Evolutionary conservation across 2,888 invertebrate species (phyloP).

Genomic region (Adelphocoris suturalis): DNA sequence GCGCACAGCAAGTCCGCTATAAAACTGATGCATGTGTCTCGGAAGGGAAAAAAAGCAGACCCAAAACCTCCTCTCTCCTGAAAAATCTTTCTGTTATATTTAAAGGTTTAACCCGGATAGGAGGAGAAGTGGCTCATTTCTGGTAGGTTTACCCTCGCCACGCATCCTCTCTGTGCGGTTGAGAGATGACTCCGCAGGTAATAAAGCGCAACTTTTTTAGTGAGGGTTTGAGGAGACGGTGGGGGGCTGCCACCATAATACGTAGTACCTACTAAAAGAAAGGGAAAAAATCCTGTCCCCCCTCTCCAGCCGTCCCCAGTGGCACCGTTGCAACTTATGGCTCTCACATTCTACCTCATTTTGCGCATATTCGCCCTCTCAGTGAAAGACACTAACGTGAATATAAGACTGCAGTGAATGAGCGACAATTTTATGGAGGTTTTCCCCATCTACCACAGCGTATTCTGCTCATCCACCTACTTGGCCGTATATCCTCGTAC

Average conservation of each 20-base stretch:
- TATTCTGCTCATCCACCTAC: background rate
- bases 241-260: background rate
- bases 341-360: background rate
- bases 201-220: background rate
- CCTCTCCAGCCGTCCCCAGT: background rate
- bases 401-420: background rate
- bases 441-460: background rate
- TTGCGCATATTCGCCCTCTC: background rate
- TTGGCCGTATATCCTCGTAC: background rate
- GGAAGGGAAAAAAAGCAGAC: background rate
- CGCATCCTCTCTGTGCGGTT: background rate
- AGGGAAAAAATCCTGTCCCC: background rate
- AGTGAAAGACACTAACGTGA: background rate
- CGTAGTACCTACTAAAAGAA: background rate
- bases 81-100: background rate
- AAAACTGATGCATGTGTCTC: background rate
- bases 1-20: too few species aligned
- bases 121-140: background rate
- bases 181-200: background rate
- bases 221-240: too few species aligned
- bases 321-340: background rate
- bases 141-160: background rate
- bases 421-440: background rate
- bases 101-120: background rate
- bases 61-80: background rate